Percentiles rank a stretch among this genome's conserved stretches.
Evolutionary conservation across 37 sponge, comb jelly and placozoan species (phyloP).

Genomic region (Halichondria panicea): DNA sequence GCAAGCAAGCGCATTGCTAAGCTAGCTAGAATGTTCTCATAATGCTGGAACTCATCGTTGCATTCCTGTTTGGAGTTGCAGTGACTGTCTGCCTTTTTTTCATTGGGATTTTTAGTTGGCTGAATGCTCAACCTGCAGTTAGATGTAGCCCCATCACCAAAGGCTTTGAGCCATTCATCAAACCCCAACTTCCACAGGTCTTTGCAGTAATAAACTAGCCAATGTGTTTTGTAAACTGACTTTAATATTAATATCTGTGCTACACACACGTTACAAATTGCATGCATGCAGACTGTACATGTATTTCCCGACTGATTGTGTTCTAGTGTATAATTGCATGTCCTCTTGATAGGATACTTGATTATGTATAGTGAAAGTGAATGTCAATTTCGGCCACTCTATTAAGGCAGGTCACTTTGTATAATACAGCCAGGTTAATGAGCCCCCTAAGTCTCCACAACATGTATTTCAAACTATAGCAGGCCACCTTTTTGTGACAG

Average conservation of each 20-base stretch:
- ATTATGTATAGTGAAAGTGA: no score
- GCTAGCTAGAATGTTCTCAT: neutral
- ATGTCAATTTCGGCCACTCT: no score
- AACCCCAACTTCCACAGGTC: conserved; percentile 33
- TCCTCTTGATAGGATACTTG: no score
- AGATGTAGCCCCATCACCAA: neutral
- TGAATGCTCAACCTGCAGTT: conserved; percentile 9
- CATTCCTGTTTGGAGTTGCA: conserved; percentile 8
- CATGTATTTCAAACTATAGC: no score
- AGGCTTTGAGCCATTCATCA: neutral
- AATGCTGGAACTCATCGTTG: conserved; percentile 6
- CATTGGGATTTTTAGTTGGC: conserved; percentile 1
- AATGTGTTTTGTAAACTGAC: neutral
- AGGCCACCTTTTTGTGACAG: no score
- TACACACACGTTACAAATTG: neutral
- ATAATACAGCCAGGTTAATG: no score
- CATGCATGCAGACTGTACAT: no score
- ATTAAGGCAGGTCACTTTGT: no score
- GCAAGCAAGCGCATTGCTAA: no score
- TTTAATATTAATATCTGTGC: neutral
- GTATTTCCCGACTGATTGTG: no score
- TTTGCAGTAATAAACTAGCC: neutral
- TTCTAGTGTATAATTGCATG: no score
- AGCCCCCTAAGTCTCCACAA: no score
- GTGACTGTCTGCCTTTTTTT: conserved; percentile 7